Conservation (phyloP, 1,140 invertebrate species). For the Asbolus verrucosus region DNA sequence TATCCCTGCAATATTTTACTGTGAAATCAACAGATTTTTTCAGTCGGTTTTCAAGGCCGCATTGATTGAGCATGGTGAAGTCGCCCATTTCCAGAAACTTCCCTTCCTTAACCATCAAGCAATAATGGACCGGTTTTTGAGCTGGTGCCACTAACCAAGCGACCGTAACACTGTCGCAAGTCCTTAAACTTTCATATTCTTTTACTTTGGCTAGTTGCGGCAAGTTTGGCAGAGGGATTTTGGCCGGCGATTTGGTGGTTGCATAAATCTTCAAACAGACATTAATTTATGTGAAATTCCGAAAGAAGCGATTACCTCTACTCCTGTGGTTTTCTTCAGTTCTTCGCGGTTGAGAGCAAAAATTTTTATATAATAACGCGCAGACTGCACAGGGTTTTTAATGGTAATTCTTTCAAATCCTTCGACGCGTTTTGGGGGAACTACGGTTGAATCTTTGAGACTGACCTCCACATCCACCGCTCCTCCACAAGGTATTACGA, state of each 20-base stretch:
- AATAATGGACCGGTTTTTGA: conserved; percentile 59
- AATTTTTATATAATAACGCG: conserved; percentile 62
- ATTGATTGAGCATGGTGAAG: conserved; percentile 64
- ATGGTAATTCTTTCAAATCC: conserved; percentile 61
- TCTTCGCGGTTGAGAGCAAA: conserved; percentile 60
- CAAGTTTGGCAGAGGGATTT: conserved; percentile 64
- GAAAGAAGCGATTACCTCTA: too few species aligned
- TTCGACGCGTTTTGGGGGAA: conserved; percentile 57
- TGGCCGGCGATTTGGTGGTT: conserved; percentile 57
- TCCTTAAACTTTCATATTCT: conserved; percentile 61
- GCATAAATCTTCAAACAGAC: conserved; percentile 64
- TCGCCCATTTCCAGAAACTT: conserved; percentile 53
- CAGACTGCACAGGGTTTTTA: conserved; percentile 55
- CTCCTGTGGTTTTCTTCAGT: conserved; percentile 59
- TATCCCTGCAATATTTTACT: conserved; percentile 62
- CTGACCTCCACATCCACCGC: conserved; percentile 61
- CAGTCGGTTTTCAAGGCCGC: conserved; percentile 64
- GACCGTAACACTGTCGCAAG: conserved; percentile 65
- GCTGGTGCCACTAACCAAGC: conserved; percentile 65
- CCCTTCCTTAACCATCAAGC: conserved; percentile 62
- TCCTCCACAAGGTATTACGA: conserved; percentile 66
- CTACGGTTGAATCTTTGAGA: conserved; percentile 53
- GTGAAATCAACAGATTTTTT: conserved; percentile 62
- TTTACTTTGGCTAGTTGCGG: conserved; percentile 52
- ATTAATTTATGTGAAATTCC: not conserved